A percentile compares a stretch with the other conserved stretches of the same genome.
Conservation (phyloP, 2,888 invertebrate species). For the Timandra comae region DNA sequence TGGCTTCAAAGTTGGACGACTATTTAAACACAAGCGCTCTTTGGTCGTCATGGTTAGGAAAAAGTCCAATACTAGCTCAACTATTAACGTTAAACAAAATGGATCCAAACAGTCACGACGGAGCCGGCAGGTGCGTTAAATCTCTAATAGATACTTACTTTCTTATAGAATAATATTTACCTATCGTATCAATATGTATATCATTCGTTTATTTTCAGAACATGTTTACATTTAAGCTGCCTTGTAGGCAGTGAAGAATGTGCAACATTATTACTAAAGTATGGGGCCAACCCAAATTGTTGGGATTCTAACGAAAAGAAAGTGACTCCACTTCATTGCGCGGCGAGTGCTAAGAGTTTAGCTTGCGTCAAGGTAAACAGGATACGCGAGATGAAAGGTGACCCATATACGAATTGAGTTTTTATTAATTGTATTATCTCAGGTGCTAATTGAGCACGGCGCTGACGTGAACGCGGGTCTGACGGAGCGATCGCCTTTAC, state of each 20-base stretch:
- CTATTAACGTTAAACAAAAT: conserved; percentile 73
- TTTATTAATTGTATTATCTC: conserved; percentile 36
- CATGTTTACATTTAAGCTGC: conserved; percentile 85
- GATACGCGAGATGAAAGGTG: conserved; percentile 30
- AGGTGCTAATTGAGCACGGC: conserved; percentile 81
- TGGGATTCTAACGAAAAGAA: conserved; percentile 83
- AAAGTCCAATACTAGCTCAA: conserved; percentile 68
- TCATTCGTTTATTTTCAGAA: conserved; percentile 36
- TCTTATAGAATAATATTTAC: neutral
- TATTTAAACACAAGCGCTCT: conserved; percentile 74
- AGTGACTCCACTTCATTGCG: conserved; percentile 86
- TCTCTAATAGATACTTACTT: neutral
- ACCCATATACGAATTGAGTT: conserved; percentile 22
- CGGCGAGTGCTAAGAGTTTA: conserved; percentile 81
- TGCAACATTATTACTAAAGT: conserved; percentile 80
- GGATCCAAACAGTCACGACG: conserved; percentile 80
- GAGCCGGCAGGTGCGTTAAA: conserved; percentile 77
- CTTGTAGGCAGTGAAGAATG: conserved; percentile 84
- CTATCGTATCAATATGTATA: neutral
- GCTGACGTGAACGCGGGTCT: conserved; percentile 89
- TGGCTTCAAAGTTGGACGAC: conserved; percentile 37
- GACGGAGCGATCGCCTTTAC: conserved; percentile 83
- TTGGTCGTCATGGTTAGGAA: conserved; percentile 79
- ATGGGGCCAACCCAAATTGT: conserved; percentile 81
- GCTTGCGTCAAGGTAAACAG: conserved; percentile 74